phyloP scores from a whole-genome alignment of 2,113 vertebrate species.

The Saguinus imperator region DNA sequence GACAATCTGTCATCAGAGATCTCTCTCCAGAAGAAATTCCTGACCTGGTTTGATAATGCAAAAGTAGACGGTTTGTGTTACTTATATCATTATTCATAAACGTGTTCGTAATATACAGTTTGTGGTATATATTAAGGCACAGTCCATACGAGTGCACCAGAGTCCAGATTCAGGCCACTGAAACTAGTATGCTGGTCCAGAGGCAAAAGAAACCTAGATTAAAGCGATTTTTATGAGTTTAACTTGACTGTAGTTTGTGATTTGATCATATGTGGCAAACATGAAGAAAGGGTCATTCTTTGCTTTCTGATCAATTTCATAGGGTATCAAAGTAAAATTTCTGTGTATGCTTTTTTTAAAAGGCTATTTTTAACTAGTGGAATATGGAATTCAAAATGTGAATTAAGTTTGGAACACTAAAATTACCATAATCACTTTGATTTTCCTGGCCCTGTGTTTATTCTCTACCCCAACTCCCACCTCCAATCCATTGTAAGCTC shows the following conservation, averaged over 20 bases:
- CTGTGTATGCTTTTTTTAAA: neutral
- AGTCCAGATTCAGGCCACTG: neutral
- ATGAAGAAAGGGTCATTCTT: neutral
- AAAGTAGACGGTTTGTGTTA: neutral
- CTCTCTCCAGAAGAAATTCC: neutral
- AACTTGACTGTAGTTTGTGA: neutral
- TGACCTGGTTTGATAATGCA: neutral
- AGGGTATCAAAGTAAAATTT: neutral
- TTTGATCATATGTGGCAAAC: neutral
- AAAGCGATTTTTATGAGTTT: neutral
- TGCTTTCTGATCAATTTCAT: neutral
- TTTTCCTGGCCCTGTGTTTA: neutral
- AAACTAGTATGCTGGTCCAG: neutral
- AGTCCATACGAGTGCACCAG: accelerated
- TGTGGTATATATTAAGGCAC: accelerated
- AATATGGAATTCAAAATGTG: neutral
- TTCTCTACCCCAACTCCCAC: neutral
- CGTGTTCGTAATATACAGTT: neutral
- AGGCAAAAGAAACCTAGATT: neutral
- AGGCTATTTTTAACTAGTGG: neutral
- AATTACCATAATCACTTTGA: neutral
- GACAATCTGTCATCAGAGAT: neutral
- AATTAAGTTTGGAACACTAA: neutral
- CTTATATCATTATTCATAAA: neutral
- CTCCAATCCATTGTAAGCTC: neutral